These are phyloP conservation scores for Dissostichus mawsoni DNA, from an alignment of 2,113 vertebrate genomes.

Conservation along the genomic window DNA sequence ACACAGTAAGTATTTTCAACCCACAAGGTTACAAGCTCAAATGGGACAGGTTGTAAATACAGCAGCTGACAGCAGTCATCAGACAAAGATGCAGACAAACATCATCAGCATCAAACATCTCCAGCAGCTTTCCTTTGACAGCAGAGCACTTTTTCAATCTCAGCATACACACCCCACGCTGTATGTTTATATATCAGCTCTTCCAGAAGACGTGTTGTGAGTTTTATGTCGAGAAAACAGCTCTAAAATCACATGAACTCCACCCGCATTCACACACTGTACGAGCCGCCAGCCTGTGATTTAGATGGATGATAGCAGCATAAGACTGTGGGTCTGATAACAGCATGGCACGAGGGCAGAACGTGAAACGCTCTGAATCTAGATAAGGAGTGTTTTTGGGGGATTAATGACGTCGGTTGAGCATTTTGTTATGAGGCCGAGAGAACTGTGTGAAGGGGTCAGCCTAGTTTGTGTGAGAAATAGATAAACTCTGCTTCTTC, in stretches of 20 bases:
- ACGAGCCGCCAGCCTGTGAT: constrained; percentile 39
- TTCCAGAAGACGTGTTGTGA: constrained; percentile 3
- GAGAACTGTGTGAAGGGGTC: constrained; percentile 8
- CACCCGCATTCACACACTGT: constrained; percentile 34
- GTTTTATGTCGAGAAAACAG: constrained; percentile 32
- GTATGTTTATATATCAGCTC: constrained; percentile 19
- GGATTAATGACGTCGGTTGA: constrained; percentile 34
- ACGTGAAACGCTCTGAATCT: constrained; percentile 35
- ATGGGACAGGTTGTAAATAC: background rate
- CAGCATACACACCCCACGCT: background rate
- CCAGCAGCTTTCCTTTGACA: constrained; percentile 12
- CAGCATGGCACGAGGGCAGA: constrained; percentile 38
- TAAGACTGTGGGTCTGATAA: constrained; percentile 52
- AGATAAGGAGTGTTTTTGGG: constrained; percentile 31
- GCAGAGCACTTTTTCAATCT: background rate
- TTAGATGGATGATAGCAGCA: constrained; percentile 63
- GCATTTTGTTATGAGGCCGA: constrained; percentile 9
- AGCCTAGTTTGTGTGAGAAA: constrained; percentile 9
- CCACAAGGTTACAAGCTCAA: background rate
- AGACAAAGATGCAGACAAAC: background rate
- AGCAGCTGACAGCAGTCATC: background rate
- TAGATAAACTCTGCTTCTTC: constrained; percentile 28
- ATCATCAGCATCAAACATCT: background rate
- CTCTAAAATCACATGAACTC: constrained; percentile 41
- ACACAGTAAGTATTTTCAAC: background rate